Evolutionary conservation across 2,888 invertebrate genomes (phyloP).

Genomic region (Balanococcus diminutus): DNA sequence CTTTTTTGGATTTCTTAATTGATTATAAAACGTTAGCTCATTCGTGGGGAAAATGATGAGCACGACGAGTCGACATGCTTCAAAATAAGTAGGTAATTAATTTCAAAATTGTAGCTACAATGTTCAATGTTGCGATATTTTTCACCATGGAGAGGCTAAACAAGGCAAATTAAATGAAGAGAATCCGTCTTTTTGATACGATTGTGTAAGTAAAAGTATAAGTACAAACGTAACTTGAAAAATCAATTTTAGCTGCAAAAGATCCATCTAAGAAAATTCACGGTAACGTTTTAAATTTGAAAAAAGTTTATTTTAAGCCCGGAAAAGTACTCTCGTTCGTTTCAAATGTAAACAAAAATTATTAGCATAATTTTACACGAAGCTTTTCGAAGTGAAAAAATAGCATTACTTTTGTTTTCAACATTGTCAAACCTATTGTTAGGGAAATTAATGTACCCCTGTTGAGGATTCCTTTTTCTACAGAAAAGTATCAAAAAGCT

Average conservation of each 20-base stretch:
- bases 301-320: background rate
- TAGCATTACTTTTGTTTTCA: slow-evolving; percentile 11
- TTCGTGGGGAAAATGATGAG: background rate
- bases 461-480: background rate
- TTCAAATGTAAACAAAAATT: slow-evolving; percentile 16
- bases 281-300: background rate
- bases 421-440: background rate
- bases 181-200: background rate
- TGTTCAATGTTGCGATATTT: background rate
- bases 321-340: background rate
- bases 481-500: slow-evolving; percentile 15
- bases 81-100: background rate
- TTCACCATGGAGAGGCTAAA: background rate
- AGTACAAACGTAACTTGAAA: background rate
- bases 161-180: background rate
- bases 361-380: slow-evolving; percentile 25
- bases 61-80: background rate
- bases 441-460: slow-evolving; percentile 20
- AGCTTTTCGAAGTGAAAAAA: background rate
- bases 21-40: background rate
- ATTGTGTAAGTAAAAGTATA: background rate
- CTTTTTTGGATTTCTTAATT: background rate
- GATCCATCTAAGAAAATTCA: background rate
- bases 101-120: background rate
- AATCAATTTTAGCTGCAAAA: background rate